phyloP scores from a whole-genome alignment of 2,888 invertebrate species.

The Morpho achilles region DNA sequence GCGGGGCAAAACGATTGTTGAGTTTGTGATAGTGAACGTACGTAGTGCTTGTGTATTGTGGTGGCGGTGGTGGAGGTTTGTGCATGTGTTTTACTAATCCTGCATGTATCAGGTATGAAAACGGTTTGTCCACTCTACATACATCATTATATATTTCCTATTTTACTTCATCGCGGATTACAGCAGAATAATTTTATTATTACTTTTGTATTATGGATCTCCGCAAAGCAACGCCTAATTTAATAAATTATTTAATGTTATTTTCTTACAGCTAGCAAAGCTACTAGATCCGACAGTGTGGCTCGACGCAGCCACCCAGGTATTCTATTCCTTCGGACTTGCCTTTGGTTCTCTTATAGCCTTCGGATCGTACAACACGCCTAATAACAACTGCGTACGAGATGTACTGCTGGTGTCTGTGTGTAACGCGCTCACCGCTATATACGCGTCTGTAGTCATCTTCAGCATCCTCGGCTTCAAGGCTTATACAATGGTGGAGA shows the following conservation, averaged over 20 bases:
- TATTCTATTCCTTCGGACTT: slow-evolving; percentile 96
- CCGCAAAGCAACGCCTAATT: no score
- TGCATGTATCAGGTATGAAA: no score
- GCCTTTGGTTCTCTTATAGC: slow-evolving; percentile 97
- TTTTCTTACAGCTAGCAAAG: slow-evolving; percentile 84
- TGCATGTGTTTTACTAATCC: no score
- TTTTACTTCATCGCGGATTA: no score
- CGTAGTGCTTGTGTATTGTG: no score
- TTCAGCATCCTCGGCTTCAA: slow-evolving; percentile 98
- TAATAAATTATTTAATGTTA: neutral
- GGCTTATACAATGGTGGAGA: slow-evolving; percentile 93
- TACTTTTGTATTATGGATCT: no score
- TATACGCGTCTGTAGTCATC: slow-evolving; percentile 96
- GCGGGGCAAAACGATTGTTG: no score
- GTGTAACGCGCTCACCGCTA: slow-evolving; percentile 96
- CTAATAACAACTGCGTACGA: slow-evolving; percentile 95
- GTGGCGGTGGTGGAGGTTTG: no score
- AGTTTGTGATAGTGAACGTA: no score
- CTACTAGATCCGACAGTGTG: slow-evolving; percentile 93
- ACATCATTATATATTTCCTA: no score
- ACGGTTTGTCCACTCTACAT: no score
- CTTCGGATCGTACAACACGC: slow-evolving; percentile 96
- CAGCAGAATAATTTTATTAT: no score
- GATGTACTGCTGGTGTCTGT: slow-evolving; percentile 94
- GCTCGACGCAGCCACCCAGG: slow-evolving; percentile 98